These are phyloP conservation scores for Lamproptera curius DNA, from an alignment of 2,888 invertebrate species.

Conservation along the genomic window DNA sequence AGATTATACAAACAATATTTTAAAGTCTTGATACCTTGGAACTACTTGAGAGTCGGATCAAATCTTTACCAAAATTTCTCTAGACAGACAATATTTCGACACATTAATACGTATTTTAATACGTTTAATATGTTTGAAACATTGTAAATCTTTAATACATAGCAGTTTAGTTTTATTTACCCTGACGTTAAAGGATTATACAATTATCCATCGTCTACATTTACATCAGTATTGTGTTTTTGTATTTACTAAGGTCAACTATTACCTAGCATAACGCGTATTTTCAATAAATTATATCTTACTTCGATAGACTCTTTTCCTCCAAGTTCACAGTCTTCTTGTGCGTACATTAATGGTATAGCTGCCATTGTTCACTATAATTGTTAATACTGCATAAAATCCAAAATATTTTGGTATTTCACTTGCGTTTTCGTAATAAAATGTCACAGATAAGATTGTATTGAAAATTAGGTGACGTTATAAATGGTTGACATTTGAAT, in stretches of 20 bases:
- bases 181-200: too few species aligned
- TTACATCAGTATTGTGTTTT: too few species aligned
- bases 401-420: constrained; percentile 13
- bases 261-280: constrained; percentile 6
- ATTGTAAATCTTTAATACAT: too few species aligned
- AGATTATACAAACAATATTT: too few species aligned
- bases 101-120: too few species aligned
- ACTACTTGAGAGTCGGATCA: too few species aligned
- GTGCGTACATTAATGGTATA: constrained; percentile 79
- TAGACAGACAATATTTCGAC: too few species aligned
- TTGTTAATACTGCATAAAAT: constrained; percentile 1
- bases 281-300: constrained; percentile 26
- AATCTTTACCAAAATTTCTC: too few species aligned
- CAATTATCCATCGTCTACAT: too few species aligned
- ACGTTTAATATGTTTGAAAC: too few species aligned
- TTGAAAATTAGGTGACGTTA: constrained; percentile 12
- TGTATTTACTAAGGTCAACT: constrained; percentile 17
- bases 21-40: too few species aligned
- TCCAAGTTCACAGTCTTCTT: constrained; percentile 82
- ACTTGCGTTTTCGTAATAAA: constrained; percentile 2
- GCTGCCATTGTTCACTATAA: constrained; percentile 53
- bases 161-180: too few species aligned
- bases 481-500: constrained; percentile 1
- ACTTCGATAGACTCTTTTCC: constrained; percentile 79
- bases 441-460: constrained; percentile 8